Base-by-base conservation (phyloP, 2,888 invertebrate genomes). In the Caenorhabditis drosophilae region DNA sequence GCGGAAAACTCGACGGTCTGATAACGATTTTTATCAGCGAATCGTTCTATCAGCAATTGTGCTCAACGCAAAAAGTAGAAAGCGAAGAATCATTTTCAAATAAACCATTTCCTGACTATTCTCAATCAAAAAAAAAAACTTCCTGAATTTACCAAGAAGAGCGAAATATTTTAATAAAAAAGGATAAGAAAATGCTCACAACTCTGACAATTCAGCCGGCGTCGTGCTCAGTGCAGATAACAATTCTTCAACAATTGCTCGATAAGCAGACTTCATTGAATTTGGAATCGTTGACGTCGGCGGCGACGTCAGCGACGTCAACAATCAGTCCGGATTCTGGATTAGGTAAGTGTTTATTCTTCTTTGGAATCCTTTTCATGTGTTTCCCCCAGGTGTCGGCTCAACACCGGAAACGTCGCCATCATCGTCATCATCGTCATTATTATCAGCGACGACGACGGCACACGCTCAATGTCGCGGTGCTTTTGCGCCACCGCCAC, bases 311-410 rank as follows among this genome's bases (percentile, higher is more conserved):
- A 16, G n/a, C n/a, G n/a, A n/a, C n/a, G n/a, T 9, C 11, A 4
- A 36, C 36, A 11, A 64, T 49, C 16, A 67, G 67, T 34, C 67
- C 60, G 7, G 67, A 67, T 49, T 67, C 67, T n/a, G 67, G 67
- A 18, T 45, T 58, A 45, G 67, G 67, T 67, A 23, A 56, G 66
- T 42, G 50, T 15, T 31, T 26, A 36, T 36, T 4, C 9, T 36
- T 11, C n/a, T 36, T 36, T n/a, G 36, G 36, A 45, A 31, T 12
- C 12, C 12, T 31, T 9, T 6, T 31, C 31, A 31, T 31, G 7
- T 31, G 22, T 27, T 34, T 31, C 22, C 41, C 51, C 3, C 49
- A 59, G 59, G 56, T 18, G 42, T 25, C 57, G 60, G 57, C 50
- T 67, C 67, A 16, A 60, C 67, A 15, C 67, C 61, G 15, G 60